Percentiles rank a stretch among this genome's conserved stretches.
Conservation (phyloP, 2,113 vertebrate genomes). For the Eleginops maclovinus region DNA sequence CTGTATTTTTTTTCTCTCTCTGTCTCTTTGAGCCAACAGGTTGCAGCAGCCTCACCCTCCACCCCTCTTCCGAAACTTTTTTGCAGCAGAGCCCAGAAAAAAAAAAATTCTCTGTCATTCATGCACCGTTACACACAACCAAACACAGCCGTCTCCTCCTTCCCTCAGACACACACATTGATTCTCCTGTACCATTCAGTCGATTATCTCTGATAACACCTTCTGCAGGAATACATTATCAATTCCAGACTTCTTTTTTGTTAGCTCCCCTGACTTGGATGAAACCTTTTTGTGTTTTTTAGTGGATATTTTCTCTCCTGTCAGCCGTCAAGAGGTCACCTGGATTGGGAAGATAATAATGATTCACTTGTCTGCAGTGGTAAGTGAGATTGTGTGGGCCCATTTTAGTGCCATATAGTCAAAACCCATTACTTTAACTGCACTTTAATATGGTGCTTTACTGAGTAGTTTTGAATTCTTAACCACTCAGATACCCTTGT, state of each 20-base stretch:
- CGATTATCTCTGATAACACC: slow-evolving; percentile 19
- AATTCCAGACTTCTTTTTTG: slow-evolving; percentile 21
- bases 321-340: slow-evolving; percentile 29
- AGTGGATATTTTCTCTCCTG: slow-evolving; percentile 12
- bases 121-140: slow-evolving; percentile 52
- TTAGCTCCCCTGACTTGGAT: slow-evolving; percentile 34
- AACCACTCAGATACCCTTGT: slow-evolving; percentile 49
- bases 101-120: slow-evolving; percentile 64
- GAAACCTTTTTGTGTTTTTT: slow-evolving; percentile 42
- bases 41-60: slow-evolving; percentile 73
- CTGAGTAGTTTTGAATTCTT: slow-evolving; percentile 56
- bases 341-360: slow-evolving; percentile 57
- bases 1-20: slow-evolving; percentile 36
- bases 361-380: slow-evolving; percentile 50
- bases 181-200: slow-evolving; percentile 21
- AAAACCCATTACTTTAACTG: slow-evolving; percentile 65
- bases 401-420: slow-evolving; percentile 41
- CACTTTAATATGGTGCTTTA: slow-evolving; percentile 53
- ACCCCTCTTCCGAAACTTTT: slow-evolving; percentile 71
- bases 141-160: slow-evolving; percentile 50
- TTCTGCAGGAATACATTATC: slow-evolving; percentile 40
- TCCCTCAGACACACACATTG: slow-evolving; percentile 41
- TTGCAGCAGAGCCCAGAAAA: slow-evolving; percentile 37
- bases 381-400: slow-evolving; percentile 61
- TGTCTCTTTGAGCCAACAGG: slow-evolving; percentile 71